Evolutionary conservation across 1,140 invertebrate genomes (phyloP), one percentile per base, ranked within the genome.

Genomic region (Agrilus planipennis): DNA sequence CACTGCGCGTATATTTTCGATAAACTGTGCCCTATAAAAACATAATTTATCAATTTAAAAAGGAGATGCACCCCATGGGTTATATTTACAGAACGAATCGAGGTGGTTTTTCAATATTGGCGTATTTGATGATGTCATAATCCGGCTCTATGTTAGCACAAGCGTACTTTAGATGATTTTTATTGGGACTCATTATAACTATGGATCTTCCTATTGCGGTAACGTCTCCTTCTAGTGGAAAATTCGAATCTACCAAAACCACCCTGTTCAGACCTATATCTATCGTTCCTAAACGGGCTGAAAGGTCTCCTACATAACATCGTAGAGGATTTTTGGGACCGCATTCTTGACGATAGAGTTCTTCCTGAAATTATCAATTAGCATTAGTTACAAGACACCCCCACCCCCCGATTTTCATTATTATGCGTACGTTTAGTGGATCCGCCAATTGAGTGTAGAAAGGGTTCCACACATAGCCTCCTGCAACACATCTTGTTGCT

Each of bases 231-330:
- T 82, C 81, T 11, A 97, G 65, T 0, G 90, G 89, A 32, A 95
- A 79, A 67, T 91, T 93, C 4, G 77, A 68, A 66, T 97, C 91
- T 16, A 79, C 76, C 48, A 89, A 81, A 41, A 94, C 72, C 51
- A 75, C 72, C 42, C 85, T 73, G 34, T 80, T 71, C 4, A 75
- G 68, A 5, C 90, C 91, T 25, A 95, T 69, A 49, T 81, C 77
- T 41, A 94, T 86, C 1, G 84, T 77, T 1, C 88, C 89, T 25
- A 91, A 62, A 41, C 89, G 72, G 0, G 84, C 77, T 2, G 87
- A 85, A 30, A 94, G 61, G 63, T 97, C 92, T 0, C 91, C 92
- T n/a, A 93, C 81, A 54, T 92, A 84, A 64, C 92, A 97, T 3
- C 89, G 68, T 14, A 93, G 61, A 1, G 88, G 90, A 56, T 90